Base-by-base conservation (phyloP, 1,140 invertebrate genomes). In the Rhyzopertha dominica region DNA sequence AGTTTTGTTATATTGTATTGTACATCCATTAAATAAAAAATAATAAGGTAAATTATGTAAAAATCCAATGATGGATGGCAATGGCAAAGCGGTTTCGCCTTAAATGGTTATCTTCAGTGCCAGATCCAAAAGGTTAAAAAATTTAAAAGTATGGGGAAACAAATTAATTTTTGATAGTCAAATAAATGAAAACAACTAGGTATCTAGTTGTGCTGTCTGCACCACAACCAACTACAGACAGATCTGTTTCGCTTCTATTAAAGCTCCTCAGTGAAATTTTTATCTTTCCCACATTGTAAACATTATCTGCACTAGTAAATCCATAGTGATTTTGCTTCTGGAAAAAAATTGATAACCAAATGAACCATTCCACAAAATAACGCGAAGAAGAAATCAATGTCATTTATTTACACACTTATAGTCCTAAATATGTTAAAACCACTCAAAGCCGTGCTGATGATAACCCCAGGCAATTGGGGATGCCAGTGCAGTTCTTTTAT, bases 401-500 rank as follows among this genome's bases (percentile, higher is more conserved):
- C n/a, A n/a, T n/a, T n/a, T n/a, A 63, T 43, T 84, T 76, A 98
- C 49, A 96, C 85, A 80, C 92, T 97, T 52, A 98, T 95, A n/a
- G 96, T 97, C 73, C 90, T 82, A 66, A 99, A 99, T 62, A 98
- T 78, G 75, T 99, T 96, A 59, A 99, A 97, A 31, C 95, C 95
- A 63, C 82, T 87, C 46, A 86, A 78, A 17, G 96, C 91, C 14
- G 96, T 99, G 23, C 89, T 94, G n/a, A 99, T 77, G 20, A 99
- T 73, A 2, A 94, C 79, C 9, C 95, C 95, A 8, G 95, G 85
- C 50, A 97, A 76, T 67, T 99, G 95, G 17, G 83, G 80, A 74
- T 99, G 97, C 96, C 96, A 99, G 65, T 99, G 97, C 10, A 98
- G 68, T 75, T 99, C 97, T 72, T 99, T 99, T 17, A 99, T 86